These are phyloP conservation scores for Hyles vespertilio DNA, from an alignment of 1,140 invertebrate species.

Conservation along the genomic window DNA sequence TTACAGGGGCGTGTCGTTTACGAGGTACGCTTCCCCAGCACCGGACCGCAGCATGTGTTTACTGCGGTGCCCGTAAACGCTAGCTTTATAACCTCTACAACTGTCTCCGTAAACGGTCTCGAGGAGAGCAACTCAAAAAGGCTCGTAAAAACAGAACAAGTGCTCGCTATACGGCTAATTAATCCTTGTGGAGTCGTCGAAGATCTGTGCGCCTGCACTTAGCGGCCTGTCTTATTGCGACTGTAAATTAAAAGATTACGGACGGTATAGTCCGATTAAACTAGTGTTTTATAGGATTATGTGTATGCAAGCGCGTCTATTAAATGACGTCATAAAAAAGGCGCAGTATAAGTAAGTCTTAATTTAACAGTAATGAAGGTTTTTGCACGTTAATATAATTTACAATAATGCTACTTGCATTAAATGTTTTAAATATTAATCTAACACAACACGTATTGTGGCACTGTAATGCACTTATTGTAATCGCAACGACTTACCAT, in stretches of 20 bases:
- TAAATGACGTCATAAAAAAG: no score
- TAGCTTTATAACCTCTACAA: slow-evolving; percentile 38
- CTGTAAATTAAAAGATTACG: neutral
- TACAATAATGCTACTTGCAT: no score
- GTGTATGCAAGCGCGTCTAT: no score
- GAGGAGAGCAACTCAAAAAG: slow-evolving; percentile 29
- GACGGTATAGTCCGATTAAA: neutral
- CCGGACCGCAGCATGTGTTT: slow-evolving; percentile 40
- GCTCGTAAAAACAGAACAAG: slow-evolving; percentile 43
- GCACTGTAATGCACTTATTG: no score
- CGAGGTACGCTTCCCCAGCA: slow-evolving; percentile 25
- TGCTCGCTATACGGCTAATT: slow-evolving; percentile 40
- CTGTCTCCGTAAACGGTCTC: slow-evolving; percentile 38
- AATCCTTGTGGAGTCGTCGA: slow-evolving; percentile 20
- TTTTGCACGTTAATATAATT: no score
- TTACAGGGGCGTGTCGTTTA: slow-evolving; percentile 28
- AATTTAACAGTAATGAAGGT: no score
- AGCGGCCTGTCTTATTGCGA: neutral
- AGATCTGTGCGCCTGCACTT: neutral
- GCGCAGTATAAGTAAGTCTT: no score
- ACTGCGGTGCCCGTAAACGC: slow-evolving; percentile 39
- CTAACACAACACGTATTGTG: no score
- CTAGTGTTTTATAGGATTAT: no score
- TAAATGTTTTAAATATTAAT: no score
- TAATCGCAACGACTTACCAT: no score